Evolutionary conservation across 1,140 invertebrate genomes (phyloP).

Genomic region (Ooceraea biroi): DNA sequence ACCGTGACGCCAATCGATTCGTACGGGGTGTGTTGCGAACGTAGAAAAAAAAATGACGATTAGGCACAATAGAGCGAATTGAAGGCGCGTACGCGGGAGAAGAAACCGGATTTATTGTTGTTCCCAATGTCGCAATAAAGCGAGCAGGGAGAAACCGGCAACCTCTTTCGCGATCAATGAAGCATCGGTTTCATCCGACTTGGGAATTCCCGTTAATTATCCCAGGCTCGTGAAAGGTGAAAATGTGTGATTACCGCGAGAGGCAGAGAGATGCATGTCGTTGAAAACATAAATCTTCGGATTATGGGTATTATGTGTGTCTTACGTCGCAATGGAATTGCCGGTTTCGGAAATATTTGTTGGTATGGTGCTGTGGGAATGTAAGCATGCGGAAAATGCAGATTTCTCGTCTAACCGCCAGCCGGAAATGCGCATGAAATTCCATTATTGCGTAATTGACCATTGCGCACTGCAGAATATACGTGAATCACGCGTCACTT

Average conservation of each 20-base stretch:
- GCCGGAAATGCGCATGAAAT: not conserved
- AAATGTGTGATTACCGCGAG: not conserved
- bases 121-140: not conserved
- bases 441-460: not conserved
- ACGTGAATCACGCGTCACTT: not conserved
- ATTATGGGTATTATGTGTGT: constrained; percentile 3
- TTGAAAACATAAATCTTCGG: constrained; percentile 9
- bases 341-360: not conserved
- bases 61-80: constrained; percentile 52
- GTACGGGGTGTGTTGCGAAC: constrained; percentile 17
- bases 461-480: not conserved
- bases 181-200: not conserved
- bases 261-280: not conserved
- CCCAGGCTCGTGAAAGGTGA: not conserved
- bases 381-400: not conserved
- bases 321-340: not conserved
- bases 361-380: not conserved
- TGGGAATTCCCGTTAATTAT: constrained; percentile 32
- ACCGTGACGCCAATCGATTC: constrained; percentile 41
- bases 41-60: constrained; percentile 40
- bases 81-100: not conserved
- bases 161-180: constrained; percentile 25
- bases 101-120: constrained; percentile 6
- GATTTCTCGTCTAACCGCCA: not conserved
- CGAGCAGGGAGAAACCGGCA: not conserved